These are phyloP conservation scores for Muntiacus muntjak DNA, from an alignment of 2,113 vertebrate genomes.

Conservation along the genomic window DNA sequence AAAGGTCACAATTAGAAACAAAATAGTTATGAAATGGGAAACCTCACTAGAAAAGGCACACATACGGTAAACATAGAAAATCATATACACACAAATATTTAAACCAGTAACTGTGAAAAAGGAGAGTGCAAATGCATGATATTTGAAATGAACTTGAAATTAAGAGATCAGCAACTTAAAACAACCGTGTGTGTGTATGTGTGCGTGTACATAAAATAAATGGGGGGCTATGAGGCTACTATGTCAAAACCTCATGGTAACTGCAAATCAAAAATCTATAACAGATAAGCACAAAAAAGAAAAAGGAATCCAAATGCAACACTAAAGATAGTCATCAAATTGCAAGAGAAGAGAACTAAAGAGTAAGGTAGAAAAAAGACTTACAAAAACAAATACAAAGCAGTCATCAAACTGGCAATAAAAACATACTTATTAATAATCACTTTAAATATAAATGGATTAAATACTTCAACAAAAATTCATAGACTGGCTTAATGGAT, in stretches of 20 bases:
- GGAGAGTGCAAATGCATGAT: background rate
- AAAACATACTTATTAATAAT: no score
- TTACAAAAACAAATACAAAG: no score
- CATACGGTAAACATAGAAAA: background rate
- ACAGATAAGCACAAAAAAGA: background rate
- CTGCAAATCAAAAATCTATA: background rate
- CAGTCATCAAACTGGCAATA: no score
- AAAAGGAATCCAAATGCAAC: background rate
- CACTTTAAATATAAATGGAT: no score
- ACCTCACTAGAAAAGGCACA: background rate
- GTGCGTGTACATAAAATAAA: background rate
- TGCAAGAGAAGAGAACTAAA: background rate
- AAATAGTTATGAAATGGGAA: background rate
- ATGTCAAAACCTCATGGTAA: background rate
- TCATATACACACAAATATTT: background rate
- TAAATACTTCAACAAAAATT: no score
- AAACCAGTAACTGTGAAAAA: background rate
- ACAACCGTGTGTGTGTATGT: background rate
- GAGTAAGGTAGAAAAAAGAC: background rate
- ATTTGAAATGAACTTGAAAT: background rate
- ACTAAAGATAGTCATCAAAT: background rate
- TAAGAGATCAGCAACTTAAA: background rate
- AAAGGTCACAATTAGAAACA: background rate
- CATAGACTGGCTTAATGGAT: no score
- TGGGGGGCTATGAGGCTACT: background rate